Conservation (phyloP, 2,113 vertebrate genomes). For the Orycteropus afer region DNA sequence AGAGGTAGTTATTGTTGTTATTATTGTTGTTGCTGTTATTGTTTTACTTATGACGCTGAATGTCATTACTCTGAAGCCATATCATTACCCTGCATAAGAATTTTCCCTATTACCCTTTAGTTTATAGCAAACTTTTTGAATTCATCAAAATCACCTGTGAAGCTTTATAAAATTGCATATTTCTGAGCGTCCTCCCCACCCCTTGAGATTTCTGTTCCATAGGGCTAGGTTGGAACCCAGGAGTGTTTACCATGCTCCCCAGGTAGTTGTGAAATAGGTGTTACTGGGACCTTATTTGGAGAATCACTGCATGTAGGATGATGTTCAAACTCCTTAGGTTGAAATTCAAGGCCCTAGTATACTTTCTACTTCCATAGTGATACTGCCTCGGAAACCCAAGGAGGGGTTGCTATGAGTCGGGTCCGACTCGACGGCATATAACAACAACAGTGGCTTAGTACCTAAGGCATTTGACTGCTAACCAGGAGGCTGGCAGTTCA, state of each 20-base stretch:
- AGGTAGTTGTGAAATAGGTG: not conserved
- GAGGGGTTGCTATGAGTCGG: no score
- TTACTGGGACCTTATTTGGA: not conserved
- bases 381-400: no score
- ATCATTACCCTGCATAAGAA: constrained; percentile 12
- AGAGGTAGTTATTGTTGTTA: not conserved
- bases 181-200: not conserved
- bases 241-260: not conserved
- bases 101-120: not conserved
- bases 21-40: not conserved
- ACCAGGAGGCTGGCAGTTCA: no score
- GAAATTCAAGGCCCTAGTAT: not conserved
- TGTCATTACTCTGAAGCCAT: not conserved
- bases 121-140: constrained; percentile 11
- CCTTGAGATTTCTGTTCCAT: not conserved
- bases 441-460: no score
- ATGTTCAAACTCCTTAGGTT: not conserved
- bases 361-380: no score
- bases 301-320: not conserved
- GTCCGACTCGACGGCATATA: no score
- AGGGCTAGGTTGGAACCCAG: not conserved
- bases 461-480: no score
- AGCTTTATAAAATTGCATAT: constrained; percentile 2
- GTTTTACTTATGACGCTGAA: constrained; percentile 44
- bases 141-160: constrained; percentile 9